phyloP scores from a whole-genome alignment of 2,113 vertebrate genomes.

The Catharus fuscescens region DNA sequence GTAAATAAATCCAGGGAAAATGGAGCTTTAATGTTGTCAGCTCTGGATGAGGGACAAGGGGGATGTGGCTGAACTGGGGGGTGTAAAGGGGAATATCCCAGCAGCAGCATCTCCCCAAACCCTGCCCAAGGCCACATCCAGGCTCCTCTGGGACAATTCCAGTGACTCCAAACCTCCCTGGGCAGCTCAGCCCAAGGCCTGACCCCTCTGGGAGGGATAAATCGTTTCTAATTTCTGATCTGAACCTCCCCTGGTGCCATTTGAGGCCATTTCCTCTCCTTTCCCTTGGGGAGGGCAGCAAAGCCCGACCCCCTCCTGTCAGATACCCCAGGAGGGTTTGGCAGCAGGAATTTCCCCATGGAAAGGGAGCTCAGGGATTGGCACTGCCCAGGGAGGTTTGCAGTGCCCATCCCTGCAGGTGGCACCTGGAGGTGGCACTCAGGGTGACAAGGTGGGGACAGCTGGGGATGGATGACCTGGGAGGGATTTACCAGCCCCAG shows the following conservation, averaged over 20 bases:
- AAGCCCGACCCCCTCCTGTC: background rate
- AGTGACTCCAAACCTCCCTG: background rate
- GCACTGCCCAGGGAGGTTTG: background rate
- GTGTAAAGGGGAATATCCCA: background rate
- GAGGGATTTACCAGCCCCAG: background rate
- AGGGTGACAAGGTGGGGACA: no score
- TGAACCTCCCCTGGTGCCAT: rapidly evolving
- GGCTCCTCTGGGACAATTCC: background rate
- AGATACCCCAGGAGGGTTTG: background rate
- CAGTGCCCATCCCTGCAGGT: no score
- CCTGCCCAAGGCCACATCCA: background rate
- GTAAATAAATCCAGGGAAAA: slow-evolving; percentile 19
- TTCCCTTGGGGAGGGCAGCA: background rate
- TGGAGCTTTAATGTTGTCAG: background rate
- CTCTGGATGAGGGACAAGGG: background rate
- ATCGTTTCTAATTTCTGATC: rapidly evolving
- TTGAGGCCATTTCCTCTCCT: background rate
- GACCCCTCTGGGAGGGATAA: rapidly evolving
- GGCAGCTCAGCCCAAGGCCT: background rate
- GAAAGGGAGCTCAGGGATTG: background rate
- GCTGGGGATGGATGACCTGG: background rate
- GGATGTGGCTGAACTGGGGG: background rate
- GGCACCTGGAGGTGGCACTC: no score
- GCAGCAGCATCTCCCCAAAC: background rate
- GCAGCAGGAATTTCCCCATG: background rate